Evolutionary conservation across 1,140 invertebrate genomes (phyloP).

Genomic region (Anoplolepis gracilipes): DNA sequence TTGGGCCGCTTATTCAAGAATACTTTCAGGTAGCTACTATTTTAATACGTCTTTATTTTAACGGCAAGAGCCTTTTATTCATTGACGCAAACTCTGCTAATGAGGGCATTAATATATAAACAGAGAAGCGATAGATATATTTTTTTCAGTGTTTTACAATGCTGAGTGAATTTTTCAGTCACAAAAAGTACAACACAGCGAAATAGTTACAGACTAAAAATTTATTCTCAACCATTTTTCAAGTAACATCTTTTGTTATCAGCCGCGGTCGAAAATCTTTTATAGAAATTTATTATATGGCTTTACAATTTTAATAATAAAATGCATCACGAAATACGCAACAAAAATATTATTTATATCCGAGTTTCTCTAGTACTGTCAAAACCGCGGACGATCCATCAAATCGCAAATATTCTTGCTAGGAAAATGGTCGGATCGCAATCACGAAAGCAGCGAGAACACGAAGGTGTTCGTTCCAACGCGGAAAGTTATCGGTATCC

Average conservation of each 20-base stretch:
- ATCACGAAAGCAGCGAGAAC: slow-evolving; percentile 38
- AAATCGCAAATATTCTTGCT: slow-evolving; percentile 43
- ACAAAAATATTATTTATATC: slow-evolving; percentile 44
- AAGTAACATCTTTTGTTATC: not conserved
- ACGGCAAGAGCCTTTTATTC: slow-evolving; percentile 20
- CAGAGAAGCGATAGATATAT: slow-evolving; percentile 11
- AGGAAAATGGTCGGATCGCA: slow-evolving; percentile 46
- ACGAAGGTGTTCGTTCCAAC: slow-evolving; percentile 39
- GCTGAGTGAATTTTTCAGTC: not conserved
- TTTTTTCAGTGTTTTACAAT: not conserved
- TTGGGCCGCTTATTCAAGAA: not conserved
- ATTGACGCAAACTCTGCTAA: slow-evolving; percentile 44
- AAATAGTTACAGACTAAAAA: not conserved
- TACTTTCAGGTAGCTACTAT: slow-evolving; percentile 33
- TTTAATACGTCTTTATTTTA: slow-evolving; percentile 51
- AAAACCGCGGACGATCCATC: slow-evolving; percentile 16
- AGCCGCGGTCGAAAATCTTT: not conserved
- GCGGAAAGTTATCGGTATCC: slow-evolving; percentile 59
- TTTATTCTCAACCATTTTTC: not conserved
- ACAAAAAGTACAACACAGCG: not conserved
- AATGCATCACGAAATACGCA: not conserved
- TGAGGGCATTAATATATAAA: slow-evolving; percentile 18
- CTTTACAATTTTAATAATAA: slow-evolving; percentile 24
- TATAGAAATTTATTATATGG: not conserved
- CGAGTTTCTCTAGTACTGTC: not conserved